Evolutionary conservation across 2,888 invertebrate species (phyloP).

Genomic region (Nomada ferruginata): DNA sequence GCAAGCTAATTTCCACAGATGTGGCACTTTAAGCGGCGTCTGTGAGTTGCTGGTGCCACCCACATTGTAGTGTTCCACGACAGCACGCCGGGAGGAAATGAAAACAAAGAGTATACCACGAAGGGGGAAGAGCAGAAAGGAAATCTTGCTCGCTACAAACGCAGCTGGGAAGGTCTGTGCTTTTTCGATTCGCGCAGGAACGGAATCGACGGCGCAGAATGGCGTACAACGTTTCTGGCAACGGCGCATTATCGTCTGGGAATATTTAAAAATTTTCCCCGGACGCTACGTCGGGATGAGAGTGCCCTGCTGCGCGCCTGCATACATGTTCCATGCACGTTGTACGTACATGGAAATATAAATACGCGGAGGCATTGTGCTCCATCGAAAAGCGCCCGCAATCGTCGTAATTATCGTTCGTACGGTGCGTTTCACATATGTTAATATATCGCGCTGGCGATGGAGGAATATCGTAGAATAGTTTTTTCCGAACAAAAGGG

Average conservation of each 20-base stretch:
- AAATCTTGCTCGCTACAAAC: constrained; percentile 17
- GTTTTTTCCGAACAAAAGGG: constrained; percentile 42
- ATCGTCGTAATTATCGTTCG: constrained; percentile 53
- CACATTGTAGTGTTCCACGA: constrained; percentile 50
- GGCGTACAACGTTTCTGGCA: constrained; percentile 9
- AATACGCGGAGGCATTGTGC: constrained; percentile 23
- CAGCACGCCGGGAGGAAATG: constrained; percentile 10
- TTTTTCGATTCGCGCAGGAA: constrained; percentile 21
- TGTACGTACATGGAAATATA: not conserved
- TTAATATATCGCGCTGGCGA: constrained; percentile 26
- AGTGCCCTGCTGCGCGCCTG: not conserved
- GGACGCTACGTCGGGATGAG: constrained; percentile 22
- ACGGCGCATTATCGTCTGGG: constrained; percentile 28
- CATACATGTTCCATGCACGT: not conserved
- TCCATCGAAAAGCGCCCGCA: constrained; percentile 31
- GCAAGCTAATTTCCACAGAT: constrained; percentile 78
- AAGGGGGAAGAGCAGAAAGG: not conserved
- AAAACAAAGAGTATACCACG: not conserved
- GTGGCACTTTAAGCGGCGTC: constrained; percentile 74
- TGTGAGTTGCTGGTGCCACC: constrained; percentile 39
- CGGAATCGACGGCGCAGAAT: constrained; percentile 42
- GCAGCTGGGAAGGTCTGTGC: constrained; percentile 5
- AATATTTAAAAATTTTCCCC: constrained; percentile 50
- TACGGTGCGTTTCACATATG: constrained; percentile 14
- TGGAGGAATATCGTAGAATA: constrained; percentile 25